Percentiles rank a stretch among this genome's conserved stretches.
Evolutionary conservation across 1,140 invertebrate genomes (phyloP).

Genomic region (Tenebrio molitor): DNA sequence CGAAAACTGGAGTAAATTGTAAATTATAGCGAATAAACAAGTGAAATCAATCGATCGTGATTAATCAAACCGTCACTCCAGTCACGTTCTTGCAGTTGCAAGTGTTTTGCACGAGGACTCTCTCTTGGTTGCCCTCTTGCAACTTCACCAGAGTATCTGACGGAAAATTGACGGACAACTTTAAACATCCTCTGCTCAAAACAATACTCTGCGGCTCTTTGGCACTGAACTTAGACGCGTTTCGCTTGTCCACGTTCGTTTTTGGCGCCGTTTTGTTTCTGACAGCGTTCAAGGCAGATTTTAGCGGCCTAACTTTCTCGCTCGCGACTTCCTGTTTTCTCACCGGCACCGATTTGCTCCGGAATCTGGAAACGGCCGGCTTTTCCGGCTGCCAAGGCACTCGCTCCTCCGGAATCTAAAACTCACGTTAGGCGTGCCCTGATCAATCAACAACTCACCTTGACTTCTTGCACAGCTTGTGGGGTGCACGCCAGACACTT

Average conservation of each 20-base stretch:
- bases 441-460: slow-evolving; percentile 8
- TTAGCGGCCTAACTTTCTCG: slow-evolving; percentile 32
- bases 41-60: no score
- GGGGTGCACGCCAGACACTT: slow-evolving; percentile 64
- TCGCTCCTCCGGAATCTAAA: slow-evolving; percentile 66
- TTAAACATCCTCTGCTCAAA: slow-evolving; percentile 61
- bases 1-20: no score
- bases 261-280: slow-evolving; percentile 14
- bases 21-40: no score
- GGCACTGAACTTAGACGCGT: slow-evolving; percentile 25
- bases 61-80: slow-evolving; percentile 5
- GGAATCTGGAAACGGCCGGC: slow-evolving; percentile 45
- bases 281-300: not conserved
- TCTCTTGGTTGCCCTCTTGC: slow-evolving; percentile 51
- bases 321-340: slow-evolving; percentile 36
- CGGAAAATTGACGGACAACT: slow-evolving; percentile 65
- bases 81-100: slow-evolving; percentile 19
- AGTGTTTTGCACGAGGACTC: not conserved
- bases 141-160: slow-evolving; percentile 61
- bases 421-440: not conserved
- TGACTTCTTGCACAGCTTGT: slow-evolving; percentile 43
- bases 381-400: slow-evolving; percentile 67
- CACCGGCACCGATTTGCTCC: slow-evolving; percentile 55
- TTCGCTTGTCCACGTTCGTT: not conserved
- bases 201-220: slow-evolving; percentile 58